Conservation (phyloP, 2,113 vertebrate genomes). For the Chelonoidis abingdonii region DNA sequence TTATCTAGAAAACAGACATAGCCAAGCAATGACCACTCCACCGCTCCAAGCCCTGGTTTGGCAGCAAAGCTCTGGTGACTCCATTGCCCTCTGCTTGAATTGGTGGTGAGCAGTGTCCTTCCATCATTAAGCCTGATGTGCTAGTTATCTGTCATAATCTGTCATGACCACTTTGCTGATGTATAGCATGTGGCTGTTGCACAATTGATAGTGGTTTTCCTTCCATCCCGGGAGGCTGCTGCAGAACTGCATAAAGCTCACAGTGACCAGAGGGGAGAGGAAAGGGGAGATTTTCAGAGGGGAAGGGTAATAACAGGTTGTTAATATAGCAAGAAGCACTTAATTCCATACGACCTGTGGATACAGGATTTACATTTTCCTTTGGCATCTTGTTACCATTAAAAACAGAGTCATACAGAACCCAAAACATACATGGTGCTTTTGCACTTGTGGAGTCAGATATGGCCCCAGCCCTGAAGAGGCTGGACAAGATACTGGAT, state of each 20-base stretch:
- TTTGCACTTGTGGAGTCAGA: no score
- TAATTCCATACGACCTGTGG: background rate
- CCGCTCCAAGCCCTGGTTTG: background rate
- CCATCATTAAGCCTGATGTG: no score
- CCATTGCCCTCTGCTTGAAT: background rate
- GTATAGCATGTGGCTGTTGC: background rate
- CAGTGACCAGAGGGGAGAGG: background rate
- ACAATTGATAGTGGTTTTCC: constrained; percentile 14
- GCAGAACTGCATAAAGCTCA: background rate
- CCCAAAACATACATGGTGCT: background rate
- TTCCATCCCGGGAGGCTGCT: background rate
- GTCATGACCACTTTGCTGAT: background rate
- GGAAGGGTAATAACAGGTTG: constrained; percentile 25
- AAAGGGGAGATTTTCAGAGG: constrained; percentile 21
- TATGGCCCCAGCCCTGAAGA: background rate
- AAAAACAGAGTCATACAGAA: background rate
- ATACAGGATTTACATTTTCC: background rate
- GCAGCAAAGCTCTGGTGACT: background rate
- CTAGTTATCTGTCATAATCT: background rate
- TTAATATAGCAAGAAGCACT: background rate
- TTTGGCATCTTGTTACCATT: background rate
- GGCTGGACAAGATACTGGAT: background rate
- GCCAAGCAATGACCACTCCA: no score
- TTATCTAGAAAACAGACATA: background rate
- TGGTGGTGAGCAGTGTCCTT: background rate